Conservation (phyloP, 2,888 invertebrate genomes). For the Callyntrura sp. region DNA sequence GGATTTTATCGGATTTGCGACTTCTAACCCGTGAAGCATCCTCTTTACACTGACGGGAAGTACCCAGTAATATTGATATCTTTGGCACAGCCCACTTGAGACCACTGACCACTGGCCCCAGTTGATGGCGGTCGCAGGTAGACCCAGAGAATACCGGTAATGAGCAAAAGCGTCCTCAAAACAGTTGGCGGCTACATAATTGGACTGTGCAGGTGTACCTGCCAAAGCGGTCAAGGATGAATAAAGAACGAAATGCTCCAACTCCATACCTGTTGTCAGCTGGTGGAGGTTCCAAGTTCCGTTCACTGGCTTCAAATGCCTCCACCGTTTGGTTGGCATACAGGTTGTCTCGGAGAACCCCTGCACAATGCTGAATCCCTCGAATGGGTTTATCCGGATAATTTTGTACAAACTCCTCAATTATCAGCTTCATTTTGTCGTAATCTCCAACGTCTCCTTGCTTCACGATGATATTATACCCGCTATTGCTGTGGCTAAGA, state of each 20-base stretch:
- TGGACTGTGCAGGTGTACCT: conserved; percentile 33
- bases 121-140: conserved; percentile 64
- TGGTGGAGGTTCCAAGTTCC: conserved; percentile 71
- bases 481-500: neutral
- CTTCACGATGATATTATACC: conserved; percentile 4
- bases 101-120: conserved; percentile 76
- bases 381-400: conserved; percentile 26
- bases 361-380: conserved; percentile 71
- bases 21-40: conserved; percentile 50
- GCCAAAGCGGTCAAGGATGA: conserved; percentile 43
- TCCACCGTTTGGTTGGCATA: conserved; percentile 68
- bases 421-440: neutral
- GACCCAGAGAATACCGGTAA: conserved; percentile 53
- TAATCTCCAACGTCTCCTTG: neutral
- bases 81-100: neutral
- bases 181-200: conserved; percentile 44
- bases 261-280: neutral
- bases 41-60: neutral
- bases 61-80: neutral
- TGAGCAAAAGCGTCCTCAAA: conserved; percentile 64
- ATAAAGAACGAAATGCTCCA: conserved; percentile 11
- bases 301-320: conserved; percentile 3
- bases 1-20: conserved; percentile 52
- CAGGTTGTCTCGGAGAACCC: conserved; percentile 48
- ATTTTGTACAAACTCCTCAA: neutral